Evolutionary conservation across 2,113 vertebrate species (phyloP), one percentile per base, ranked within the genome.

Genomic region (Ibidorhyncha struthersii): DNA sequence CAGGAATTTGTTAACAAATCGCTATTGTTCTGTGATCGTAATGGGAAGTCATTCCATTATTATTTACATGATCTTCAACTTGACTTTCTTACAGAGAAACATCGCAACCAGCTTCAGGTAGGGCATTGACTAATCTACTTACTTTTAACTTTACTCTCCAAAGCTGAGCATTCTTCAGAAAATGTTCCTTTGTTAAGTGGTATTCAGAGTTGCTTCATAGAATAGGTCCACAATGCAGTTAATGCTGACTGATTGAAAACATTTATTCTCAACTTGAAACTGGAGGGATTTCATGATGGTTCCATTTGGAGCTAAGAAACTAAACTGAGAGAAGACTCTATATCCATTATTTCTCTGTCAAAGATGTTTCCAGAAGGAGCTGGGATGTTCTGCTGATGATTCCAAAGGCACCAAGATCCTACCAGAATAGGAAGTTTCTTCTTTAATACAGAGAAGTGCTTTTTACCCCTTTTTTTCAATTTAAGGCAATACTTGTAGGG

Each of bases 1-100:
- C 98, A 99, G 92, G 99, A 99, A 89, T 99, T 99, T 97, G 99
- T 99, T 82, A 99, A 99, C 97, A 99, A 99, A 93, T 99, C 99
- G 4, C 98, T 99, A 4, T 97, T 99, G 74, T 99, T 99, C 89
- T 98, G 99, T 94, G 99, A 99, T 97, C 98, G 97, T 61, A 98
- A 99, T 93, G 98, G 98, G 91, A 99, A 98, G 63, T 99, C 99
- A 6, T 98, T 99, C 95, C 98, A 97, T 81, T 99, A 99, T 97
- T 99, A 99, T 97, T 98, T 99, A 95, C 99, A 99, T 41, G 99
- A 99, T 96, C 99, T 99, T 43, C 99, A 99, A 88, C 98, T 99
- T 89, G 99, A 99, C 98, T 99, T 99, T 81, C 98, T 99, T 78
- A 98, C 98, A 47, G 99, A 99, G 97, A 99, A 99, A 95, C 99